Evolutionary conservation across 2,797 vertebrate species (phyloP), one percentile per base, ranked within the genome.

Genomic region (Lophotriccus pileatus): DNA sequence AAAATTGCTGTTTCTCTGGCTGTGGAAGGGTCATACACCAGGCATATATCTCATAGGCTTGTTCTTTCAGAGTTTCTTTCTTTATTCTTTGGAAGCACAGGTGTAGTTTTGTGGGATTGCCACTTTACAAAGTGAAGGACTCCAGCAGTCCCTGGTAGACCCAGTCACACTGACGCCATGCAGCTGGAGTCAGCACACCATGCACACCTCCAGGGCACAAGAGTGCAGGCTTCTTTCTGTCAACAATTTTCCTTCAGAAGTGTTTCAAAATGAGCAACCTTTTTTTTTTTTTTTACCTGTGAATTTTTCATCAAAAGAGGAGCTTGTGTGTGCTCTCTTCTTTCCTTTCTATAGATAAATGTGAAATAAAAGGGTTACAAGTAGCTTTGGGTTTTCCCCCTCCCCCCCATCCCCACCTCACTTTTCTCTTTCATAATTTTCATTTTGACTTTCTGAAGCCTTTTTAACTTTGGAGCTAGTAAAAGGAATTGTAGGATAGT

Each of bases 391-490:
- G 12, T 10, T 21, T 23, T 47, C 23, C 7, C n/a, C 13, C 30
- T 7, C 1, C 1, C 13, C 2, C 2, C 7, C 13, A 27, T 7
- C 1, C 1, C 13, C 2, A 1, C 7, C 44, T 66, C 19, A 20
- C 17, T 39, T 89, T 77, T 72, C 39, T 64, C 55, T 73, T 75
- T 81, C 53, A 19, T 86, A 10, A 59, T 94, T 84, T 79, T 62
- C 8, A 22, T 59, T 79, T 76, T 53, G 32, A 56, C 56, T 27
- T 87, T 77, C 50, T 76, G 36, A 89, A 85, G 43, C 20, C 72
- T 89, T 74, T 46, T 79, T 74, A 37, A 76, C 32, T 77, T 89
- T 53, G 25, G 25, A 87, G 10, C 18, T 37, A 13, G n/a, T 12
- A 72, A 50, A 83, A 89, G n/a, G 10, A 72, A 43, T 66, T 64